Evolutionary conservation across 1,140 invertebrate genomes (phyloP), one percentile per base, ranked within the genome.

Genomic region (Marisa cornuarietis): DNA sequence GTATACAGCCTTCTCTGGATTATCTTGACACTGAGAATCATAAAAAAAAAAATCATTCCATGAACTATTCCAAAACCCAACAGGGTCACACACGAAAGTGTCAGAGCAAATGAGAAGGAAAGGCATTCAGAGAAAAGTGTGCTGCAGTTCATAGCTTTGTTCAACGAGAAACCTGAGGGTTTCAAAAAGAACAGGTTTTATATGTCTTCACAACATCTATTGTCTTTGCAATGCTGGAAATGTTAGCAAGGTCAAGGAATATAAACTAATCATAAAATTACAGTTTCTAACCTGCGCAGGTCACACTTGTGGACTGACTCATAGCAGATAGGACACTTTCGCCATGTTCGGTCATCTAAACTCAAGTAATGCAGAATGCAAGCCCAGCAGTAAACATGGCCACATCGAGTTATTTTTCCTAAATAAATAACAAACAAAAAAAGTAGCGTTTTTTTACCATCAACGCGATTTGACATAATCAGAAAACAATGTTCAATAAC

Each of bases 301-400:
- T 97, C 95, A 58, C 93, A 91, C 88, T 94, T 95, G 81, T 88
- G 80, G 14, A 91, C 81, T 14, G 83, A 68, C 66, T 90, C 88
- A 77, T 85, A 88, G 78, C 90, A 91, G 49, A 91, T 89, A 26
- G 90, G 90, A 83, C 90, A 91, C 80, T 87, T 89, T 58, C 85
- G 86, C 87, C 88, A 13, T 79, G 79, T 79, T 87, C 86, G 68
- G 85, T 98, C 95, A 68, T 94, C 95, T 5, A 97, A 91, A 24
- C 95, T 83, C 22, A 98, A 92, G 91, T 99, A 99, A 90, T 98
- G 97, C 31, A 99, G 92, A 85, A 98, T 94, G 88, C 98, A 99
- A 1, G 96, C 93, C 96, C 96, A 99, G 90, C 98, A 99, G 88
- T 96, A 99, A 79, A 97, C 94, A 90, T 99, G 98, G 42, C 97